These are phyloP conservation scores for Cyprinus carpio DNA, from an alignment of 2,113 vertebrate species.

Conservation along the genomic window DNA sequence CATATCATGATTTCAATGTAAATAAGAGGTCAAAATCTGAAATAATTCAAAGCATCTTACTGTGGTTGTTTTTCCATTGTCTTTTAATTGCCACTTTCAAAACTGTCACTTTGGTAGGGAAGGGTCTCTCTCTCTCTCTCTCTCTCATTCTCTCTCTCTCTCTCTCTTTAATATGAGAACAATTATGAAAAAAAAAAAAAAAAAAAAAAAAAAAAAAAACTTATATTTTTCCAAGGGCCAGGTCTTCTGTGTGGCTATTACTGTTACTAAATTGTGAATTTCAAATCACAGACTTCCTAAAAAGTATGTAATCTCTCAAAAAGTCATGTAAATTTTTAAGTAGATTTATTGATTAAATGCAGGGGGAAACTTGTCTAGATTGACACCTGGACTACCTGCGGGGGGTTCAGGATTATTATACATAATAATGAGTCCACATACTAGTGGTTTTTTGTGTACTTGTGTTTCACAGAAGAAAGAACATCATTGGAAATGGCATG, in stretches of 20 bases:
- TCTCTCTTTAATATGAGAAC: too few relatives aligned
- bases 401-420: background rate
- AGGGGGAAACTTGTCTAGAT: background rate
- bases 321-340: background rate
- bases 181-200: background rate
- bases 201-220: too few relatives aligned
- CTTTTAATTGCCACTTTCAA: too few relatives aligned
- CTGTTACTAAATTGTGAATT: background rate
- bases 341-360: background rate
- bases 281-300: background rate
- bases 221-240: background rate
- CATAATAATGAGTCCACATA: background rate
- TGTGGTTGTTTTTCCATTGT: too few relatives aligned
- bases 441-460: background rate
- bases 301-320: background rate
- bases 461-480: too few relatives aligned
- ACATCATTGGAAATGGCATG: too few relatives aligned
- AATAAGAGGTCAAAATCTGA: background rate
- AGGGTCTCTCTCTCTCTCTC: too few relatives aligned
- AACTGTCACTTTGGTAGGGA: too few relatives aligned
- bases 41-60: too few relatives aligned
- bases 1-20: background rate
- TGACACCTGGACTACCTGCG: background rate
- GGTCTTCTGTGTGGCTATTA: background rate
- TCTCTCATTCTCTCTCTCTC: too few relatives aligned